Percentiles rank a stretch among this genome's conserved stretches.
These are phyloP conservation scores for Microtus ochrogaster DNA, from an alignment of 2,113 vertebrate species.

Conservation along the genomic window DNA sequence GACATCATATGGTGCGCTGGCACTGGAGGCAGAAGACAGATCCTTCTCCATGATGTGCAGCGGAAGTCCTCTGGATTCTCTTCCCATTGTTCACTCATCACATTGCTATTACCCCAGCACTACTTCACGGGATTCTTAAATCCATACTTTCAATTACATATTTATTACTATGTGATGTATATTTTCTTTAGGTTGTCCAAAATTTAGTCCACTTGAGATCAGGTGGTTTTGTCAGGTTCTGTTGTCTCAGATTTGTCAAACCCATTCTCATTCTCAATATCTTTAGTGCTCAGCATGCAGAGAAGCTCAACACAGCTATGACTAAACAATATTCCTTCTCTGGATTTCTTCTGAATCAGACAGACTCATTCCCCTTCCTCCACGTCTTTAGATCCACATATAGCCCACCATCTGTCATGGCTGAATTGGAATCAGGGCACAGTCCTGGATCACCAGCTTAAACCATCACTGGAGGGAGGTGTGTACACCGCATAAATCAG, in stretches of 20 bases:
- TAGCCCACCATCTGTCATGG: not conserved
- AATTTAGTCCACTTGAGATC: slow-evolving; percentile 18
- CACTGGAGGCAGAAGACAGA: not conserved
- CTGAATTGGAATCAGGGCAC: not conserved
- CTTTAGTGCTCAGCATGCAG: not conserved
- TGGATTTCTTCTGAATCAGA: slow-evolving; percentile 40
- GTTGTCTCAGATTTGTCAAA: not conserved
- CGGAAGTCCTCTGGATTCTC: not conserved
- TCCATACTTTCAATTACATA: not conserved
- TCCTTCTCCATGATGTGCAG: not conserved
- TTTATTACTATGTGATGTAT: not conserved
- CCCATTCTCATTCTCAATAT: not conserved
- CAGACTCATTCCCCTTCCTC: not conserved
- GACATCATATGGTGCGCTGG: not conserved
- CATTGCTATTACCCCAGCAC: not conserved
- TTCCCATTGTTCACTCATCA: not conserved
- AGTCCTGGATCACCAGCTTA: not conserved
- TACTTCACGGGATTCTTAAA: slow-evolving; percentile 27
- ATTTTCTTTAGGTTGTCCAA: slow-evolving; percentile 46
- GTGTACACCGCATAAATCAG: slow-evolving; percentile 3
- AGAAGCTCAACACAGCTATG: not conserved
- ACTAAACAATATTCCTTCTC: slow-evolving; percentile 53
- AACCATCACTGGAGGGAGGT: not conserved
- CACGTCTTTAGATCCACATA: slow-evolving; percentile 20
- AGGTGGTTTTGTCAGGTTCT: not conserved